phyloP scores from a whole-genome alignment of 2,888 invertebrate genomes.

The Trichogramma evanescens region DNA sequence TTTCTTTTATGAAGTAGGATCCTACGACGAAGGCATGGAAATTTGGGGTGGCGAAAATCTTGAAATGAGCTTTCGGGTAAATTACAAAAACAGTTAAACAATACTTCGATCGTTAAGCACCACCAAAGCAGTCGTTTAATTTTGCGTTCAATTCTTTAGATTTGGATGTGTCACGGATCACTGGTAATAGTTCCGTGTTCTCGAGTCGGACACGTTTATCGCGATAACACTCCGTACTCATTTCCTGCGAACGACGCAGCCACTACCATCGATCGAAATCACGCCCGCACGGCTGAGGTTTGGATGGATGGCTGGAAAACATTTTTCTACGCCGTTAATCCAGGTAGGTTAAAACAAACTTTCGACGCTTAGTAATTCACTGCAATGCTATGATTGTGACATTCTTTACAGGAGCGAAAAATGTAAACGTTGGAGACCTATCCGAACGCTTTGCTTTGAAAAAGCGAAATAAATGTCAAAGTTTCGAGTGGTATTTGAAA shows the following conservation, averaged over 20 bases:
- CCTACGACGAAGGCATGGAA: conserved; percentile 64
- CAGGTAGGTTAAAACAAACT: conserved; percentile 42
- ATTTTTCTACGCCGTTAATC: conserved; percentile 83
- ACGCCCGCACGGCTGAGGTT: conserved; percentile 87
- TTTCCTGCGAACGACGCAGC: conserved; percentile 54
- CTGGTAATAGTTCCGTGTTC: conserved; percentile 90
- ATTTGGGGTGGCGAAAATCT: conserved; percentile 99
- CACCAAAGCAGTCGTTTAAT: no score
- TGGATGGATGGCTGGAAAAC: conserved; percentile 99
- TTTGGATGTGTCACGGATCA: conserved; percentile 91
- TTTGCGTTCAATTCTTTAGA: no score
- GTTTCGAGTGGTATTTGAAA: conserved; percentile 88
- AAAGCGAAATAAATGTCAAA: conserved; percentile 70
- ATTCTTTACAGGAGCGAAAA: conserved; percentile 52
- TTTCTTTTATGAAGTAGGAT: conserved; percentile 81
- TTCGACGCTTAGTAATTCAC: neutral
- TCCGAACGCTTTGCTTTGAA: conserved; percentile 57
- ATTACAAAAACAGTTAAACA: no score
- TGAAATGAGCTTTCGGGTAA: conserved; percentile 88
- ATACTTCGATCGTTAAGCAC: no score
- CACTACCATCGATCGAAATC: conserved; percentile 83
- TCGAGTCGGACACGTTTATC: conserved; percentile 87
- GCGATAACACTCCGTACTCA: conserved; percentile 88
- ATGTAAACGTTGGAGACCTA: conserved; percentile 56
- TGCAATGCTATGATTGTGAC: neutral